phyloP scores from a whole-genome alignment of 1,140 invertebrate species.

The Pseudomyrmex concolor region DNA sequence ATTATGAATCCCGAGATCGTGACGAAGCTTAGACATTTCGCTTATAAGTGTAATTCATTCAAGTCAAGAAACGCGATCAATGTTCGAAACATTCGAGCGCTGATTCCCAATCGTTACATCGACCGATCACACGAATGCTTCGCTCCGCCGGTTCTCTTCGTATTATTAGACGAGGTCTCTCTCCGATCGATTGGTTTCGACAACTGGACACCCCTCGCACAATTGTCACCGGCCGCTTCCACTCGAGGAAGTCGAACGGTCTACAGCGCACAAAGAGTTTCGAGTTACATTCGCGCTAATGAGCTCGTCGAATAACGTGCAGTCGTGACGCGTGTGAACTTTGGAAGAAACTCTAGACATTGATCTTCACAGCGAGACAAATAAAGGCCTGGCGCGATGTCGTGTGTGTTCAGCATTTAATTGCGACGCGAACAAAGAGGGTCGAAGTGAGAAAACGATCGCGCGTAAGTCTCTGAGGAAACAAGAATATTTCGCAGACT shows the following conservation, averaged over 20 bases:
- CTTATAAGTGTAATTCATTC: background rate
- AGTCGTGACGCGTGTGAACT: background rate
- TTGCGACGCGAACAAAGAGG: background rate
- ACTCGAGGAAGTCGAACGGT: background rate
- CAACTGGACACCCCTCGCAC: background rate
- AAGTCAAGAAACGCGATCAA: background rate
- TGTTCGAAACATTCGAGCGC: background rate
- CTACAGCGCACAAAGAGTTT: background rate
- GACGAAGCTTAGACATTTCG: background rate
- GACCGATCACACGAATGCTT: background rate
- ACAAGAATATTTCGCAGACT: too few relatives aligned
- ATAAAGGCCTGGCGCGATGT: background rate
- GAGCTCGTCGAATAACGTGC: background rate
- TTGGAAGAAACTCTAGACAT: slow-evolving; percentile 11
- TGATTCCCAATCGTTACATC: slow-evolving; percentile 17
- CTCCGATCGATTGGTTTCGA: background rate
- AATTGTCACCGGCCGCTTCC: too few relatives aligned
- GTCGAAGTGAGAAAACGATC: background rate
- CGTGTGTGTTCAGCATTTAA: background rate
- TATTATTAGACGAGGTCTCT: slow-evolving; percentile 14
- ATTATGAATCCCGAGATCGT: slow-evolving; percentile 28
- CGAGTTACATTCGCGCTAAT: background rate
- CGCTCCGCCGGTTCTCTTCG: too few relatives aligned
- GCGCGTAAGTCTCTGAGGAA: background rate
- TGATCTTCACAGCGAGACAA: background rate